A percentile compares a stretch with the other conserved stretches of the same genome.
phyloP scores from a whole-genome alignment of 2,113 vertebrate species.

The Heterochromis multidens region DNA sequence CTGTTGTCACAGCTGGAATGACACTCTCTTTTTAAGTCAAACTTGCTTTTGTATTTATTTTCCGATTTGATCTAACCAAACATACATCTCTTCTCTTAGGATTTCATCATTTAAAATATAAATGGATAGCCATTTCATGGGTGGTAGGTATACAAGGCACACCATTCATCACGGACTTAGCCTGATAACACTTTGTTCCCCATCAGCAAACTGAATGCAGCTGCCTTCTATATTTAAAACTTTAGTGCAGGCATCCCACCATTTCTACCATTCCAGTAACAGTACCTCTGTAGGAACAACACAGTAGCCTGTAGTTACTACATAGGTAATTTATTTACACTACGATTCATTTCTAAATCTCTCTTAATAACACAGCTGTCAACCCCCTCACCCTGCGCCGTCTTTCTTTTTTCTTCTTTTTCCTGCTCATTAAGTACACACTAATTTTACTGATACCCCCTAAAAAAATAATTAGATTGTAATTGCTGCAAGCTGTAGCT shows the following conservation, averaged over 20 bases:
- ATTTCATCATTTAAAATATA: not conserved
- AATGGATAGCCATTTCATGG: not conserved
- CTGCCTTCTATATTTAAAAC: not conserved
- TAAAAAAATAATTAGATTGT: not conserved
- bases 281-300: not conserved
- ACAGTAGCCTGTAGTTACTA: not conserved
- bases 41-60: not conserved
- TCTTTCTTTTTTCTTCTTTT: not conserved
- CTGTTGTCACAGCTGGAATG: not conserved
- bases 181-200: not conserved
- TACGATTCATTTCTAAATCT: not conserved
- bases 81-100: not conserved
- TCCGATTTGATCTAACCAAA: not conserved
- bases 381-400: not conserved
- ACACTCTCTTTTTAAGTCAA: not conserved
- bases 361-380: not conserved
- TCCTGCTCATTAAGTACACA: not conserved
- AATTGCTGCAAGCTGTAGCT: not conserved
- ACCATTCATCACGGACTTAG: not conserved
- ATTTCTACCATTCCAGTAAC: not conserved
- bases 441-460: not conserved
- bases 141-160: not conserved
- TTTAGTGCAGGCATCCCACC: not conserved
- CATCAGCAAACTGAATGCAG: not conserved
- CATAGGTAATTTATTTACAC: not conserved